Evolutionary conservation across 2,888 invertebrate species (phyloP).

Genomic region (Lasioglossum vierecki): DNA sequence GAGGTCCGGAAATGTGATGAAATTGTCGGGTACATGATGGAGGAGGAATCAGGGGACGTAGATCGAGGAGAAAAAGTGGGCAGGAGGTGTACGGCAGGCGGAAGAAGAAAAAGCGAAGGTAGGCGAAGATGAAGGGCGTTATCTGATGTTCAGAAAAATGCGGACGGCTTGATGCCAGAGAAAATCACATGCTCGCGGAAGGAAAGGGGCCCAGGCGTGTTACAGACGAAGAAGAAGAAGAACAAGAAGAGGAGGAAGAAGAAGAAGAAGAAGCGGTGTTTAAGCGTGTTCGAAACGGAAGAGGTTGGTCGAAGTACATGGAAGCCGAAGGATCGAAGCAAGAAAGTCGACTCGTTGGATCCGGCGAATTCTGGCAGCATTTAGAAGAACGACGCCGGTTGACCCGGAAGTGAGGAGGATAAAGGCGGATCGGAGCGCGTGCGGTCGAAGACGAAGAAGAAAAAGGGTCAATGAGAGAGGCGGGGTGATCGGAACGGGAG

Average conservation of each 20-base stretch:
- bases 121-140: conserved; percentile 8
- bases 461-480: conserved; percentile 10
- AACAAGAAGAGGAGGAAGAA: not conserved
- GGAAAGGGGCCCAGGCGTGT: not conserved
- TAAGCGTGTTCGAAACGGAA: not conserved
- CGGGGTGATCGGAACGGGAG: conserved; percentile 58
- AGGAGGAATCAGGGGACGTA: not conserved
- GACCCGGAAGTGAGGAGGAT: not conserved
- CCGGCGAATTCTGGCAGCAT: not conserved
- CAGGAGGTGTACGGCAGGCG: not conserved
- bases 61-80: not conserved
- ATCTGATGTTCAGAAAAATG: conserved; percentile 3
- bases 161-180: conserved; percentile 4
- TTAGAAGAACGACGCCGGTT: not conserved
- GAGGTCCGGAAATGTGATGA: not conserved
- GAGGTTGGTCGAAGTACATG: not conserved
- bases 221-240: not conserved
- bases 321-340: not conserved
- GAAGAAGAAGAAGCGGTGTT: conserved; percentile 13
- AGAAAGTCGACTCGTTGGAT: not conserved
- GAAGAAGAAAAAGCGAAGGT: not conserved
- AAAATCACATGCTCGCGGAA: conserved; percentile 20
- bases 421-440: not conserved
- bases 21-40: not conserved
- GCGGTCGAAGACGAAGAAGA: conserved; percentile 14